phyloP scores from a whole-genome alignment of 2,888 invertebrate genomes.

The Deladenus siricidicola region DNA sequence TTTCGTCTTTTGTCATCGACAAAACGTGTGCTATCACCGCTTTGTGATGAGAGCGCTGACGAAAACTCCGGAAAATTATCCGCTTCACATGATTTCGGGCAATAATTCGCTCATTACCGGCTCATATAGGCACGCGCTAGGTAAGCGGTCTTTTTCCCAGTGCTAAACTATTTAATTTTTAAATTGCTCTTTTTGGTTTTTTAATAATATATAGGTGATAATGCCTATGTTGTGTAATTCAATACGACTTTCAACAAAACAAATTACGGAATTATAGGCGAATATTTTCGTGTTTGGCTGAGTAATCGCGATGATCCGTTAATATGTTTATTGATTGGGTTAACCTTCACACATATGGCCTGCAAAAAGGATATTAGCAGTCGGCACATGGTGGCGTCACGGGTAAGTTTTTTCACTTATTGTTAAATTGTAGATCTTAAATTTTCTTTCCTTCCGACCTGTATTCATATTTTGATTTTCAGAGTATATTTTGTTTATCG shows the following conservation, averaged over 20 bases:
- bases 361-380: conserved; percentile 50
- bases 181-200: neutral
- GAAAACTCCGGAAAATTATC: conserved; percentile 39
- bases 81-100: conserved; percentile 47
- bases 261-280: conserved; percentile 29
- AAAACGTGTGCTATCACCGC: conserved; percentile 40
- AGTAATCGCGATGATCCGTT: conserved; percentile 35
- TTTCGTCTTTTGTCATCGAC: conserved; percentile 43
- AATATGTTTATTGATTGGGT: conserved; percentile 41
- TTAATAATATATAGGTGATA: neutral
- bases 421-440: neutral
- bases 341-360: conserved; percentile 50
- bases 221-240: neutral
- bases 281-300: conserved; percentile 45
- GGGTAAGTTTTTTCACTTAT: conserved; percentile 26
- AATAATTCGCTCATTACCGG: conserved; percentile 51
- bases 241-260: neutral
- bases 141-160: conserved; percentile 4
- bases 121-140: conserved; percentile 42
- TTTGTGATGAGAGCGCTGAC: conserved; percentile 46
- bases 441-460: too few relatives aligned
- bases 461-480: too few relatives aligned
- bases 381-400: conserved; percentile 40
- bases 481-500: neutral
- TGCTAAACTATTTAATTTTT: neutral